Conservation (phyloP, 1,140 invertebrate species). For the Panagrolaimus sp. region DNA sequence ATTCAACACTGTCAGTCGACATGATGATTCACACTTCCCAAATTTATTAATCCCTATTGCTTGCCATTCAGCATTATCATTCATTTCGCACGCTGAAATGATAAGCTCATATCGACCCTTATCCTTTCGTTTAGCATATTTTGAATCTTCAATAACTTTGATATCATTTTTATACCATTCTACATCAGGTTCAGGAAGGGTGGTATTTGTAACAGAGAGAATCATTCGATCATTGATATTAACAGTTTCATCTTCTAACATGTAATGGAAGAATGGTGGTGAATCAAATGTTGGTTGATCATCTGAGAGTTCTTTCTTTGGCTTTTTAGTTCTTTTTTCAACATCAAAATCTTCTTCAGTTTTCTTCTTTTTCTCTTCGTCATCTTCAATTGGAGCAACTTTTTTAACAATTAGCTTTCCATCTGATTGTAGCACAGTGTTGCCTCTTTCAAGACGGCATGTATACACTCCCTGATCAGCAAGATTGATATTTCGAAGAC, state of each 20-base stretch:
- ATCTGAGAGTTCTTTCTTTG: neutral
- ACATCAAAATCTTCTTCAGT: neutral
- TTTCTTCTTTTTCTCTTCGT: neutral
- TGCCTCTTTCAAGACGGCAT: neutral
- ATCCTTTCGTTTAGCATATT: constrained; percentile 16
- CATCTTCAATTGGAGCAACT: neutral
- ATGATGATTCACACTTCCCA: constrained; percentile 38
- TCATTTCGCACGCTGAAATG: constrained; percentile 30
- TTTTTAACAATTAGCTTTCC: constrained; percentile 3
- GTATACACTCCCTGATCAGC: neutral
- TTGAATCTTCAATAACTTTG: constrained; percentile 9
- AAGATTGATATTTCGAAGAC: neutral
- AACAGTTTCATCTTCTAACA: constrained; percentile 16
- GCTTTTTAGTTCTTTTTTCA: neutral
- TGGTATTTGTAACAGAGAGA: constrained; percentile 23
- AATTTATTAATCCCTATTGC: constrained; percentile 42
- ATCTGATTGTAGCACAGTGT: neutral
- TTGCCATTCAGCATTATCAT: constrained; percentile 41
- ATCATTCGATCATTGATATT: constrained; percentile 14
- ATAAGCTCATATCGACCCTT: constrained; percentile 42
- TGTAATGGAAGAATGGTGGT: constrained; percentile 22
- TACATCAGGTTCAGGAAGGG: constrained; percentile 18
- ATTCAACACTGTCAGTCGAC: constrained; percentile 24
- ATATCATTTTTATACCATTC: constrained; percentile 26
- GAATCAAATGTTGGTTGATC: neutral